Percentiles rank a stretch among this genome's conserved stretches.
Evolutionary conservation across 2,888 invertebrate genomes (phyloP).

Genomic region (Sinhomidia bicolor): DNA sequence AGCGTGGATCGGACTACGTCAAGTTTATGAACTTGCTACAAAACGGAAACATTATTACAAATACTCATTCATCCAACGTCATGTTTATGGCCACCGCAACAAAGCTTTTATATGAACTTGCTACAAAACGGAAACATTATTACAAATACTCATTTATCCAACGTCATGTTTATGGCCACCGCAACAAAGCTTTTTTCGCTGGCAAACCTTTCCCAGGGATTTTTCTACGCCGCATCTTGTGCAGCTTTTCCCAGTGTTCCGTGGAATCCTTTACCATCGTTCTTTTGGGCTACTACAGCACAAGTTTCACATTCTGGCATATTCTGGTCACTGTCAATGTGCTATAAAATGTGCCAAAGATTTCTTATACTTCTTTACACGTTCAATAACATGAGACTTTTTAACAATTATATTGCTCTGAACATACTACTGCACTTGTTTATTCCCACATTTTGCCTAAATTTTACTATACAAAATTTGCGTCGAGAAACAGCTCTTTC

Average conservation of each 20-base stretch:
- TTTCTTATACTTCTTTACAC: not conserved
- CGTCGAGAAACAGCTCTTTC: no score
- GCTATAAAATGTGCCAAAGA: not conserved
- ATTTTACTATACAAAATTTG: not conserved
- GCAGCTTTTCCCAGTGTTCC: not conserved
- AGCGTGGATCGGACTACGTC: no score
- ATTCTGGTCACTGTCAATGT: no score
- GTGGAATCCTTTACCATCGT: not conserved
- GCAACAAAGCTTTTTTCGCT: not conserved
- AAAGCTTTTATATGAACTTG: no score
- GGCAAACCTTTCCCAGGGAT: not conserved
- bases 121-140: no score
- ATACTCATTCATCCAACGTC: no score
- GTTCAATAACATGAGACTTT: not conserved
- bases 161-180: not conserved
- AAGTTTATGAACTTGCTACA: no score
- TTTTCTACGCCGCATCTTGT: not conserved
- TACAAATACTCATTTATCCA: no score
- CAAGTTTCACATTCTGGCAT: not conserved
- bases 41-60: no score
- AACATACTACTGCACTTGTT: not conserved
- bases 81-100: not conserved
- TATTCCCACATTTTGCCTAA: not conserved
- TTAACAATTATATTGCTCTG: not conserved
- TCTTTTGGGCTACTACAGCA: not conserved